A percentile compares a stretch with the other conserved stretches of the same genome.
These are phyloP conservation scores for Lampropteryx suffumata DNA, from an alignment of 2,888 invertebrate species.

Conservation along the genomic window DNA sequence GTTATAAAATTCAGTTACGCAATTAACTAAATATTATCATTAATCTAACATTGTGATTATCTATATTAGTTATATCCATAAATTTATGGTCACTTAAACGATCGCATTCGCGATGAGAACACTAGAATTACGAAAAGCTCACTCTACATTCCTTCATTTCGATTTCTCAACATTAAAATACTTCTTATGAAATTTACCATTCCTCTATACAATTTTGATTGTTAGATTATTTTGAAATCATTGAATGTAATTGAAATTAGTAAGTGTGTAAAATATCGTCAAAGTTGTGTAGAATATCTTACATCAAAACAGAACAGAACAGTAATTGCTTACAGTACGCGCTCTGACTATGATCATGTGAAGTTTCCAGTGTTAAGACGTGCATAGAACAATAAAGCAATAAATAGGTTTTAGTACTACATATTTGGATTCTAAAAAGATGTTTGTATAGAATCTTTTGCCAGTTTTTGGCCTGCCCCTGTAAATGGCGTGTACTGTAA, in stretches of 20 bases:
- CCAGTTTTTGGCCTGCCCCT: too few species aligned
- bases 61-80: neutral
- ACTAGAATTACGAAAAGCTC: slow-evolving; percentile 38
- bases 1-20: too few species aligned
- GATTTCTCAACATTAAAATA: slow-evolving; percentile 6
- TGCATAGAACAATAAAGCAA: too few species aligned
- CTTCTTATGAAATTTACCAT: slow-evolving; percentile 10
- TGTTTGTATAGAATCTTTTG: too few species aligned
- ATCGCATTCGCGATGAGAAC: neutral
- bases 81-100: slow-evolving; percentile 5
- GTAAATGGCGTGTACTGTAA: neutral
- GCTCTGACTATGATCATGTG: neutral
- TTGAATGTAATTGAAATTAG: neutral
- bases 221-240: neutral
- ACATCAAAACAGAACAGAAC: neutral
- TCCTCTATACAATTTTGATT: neutral
- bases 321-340: slow-evolving; percentile 5
- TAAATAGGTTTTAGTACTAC: too few species aligned
- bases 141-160: slow-evolving; percentile 27
- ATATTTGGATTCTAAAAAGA: too few species aligned
- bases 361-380: neutral
- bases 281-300: neutral
- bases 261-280: neutral
- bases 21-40: neutral
- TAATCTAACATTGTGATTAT: neutral